phyloP scores from a whole-genome alignment of 2,113 vertebrate species.

The Lepus europaeus region DNA sequence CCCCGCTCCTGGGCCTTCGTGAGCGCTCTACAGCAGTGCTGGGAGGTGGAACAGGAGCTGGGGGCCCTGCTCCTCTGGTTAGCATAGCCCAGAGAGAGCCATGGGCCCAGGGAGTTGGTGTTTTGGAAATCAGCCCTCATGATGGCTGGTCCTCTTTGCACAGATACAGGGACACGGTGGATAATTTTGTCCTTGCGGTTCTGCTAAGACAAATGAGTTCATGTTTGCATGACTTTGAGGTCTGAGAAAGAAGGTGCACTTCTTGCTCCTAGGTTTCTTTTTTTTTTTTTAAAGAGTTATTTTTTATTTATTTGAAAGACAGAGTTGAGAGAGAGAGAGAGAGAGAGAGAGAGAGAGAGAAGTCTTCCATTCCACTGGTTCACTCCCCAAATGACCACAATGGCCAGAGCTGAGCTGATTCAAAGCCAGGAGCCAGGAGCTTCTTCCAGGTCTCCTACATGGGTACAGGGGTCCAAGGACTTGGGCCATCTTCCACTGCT shows the following conservation, averaged over 20 bases:
- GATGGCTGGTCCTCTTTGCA: neutral
- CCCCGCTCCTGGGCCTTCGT: neutral
- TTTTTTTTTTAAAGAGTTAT: no score
- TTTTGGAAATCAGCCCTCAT: neutral
- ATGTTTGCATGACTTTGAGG: neutral
- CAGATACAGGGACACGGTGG: neutral
- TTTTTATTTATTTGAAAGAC: neutral
- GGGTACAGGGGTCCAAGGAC: no score
- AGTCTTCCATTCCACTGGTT: no score
- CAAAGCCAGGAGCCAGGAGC: no score
- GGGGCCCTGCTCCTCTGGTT: neutral
- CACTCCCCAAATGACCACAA: no score
- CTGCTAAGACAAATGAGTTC: slow-evolving; percentile 15
- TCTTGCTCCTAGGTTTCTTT: slow-evolving; percentile 15
- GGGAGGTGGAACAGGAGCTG: neutral
- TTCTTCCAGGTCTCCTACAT: no score
- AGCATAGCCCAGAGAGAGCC: neutral
- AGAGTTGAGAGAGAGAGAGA: no score
- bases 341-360: no score
- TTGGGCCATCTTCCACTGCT: no score
- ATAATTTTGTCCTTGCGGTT: neutral
- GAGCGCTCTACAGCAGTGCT: neutral
- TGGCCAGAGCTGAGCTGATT: no score
- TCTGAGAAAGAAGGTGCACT: neutral
- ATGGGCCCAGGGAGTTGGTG: neutral